Evolutionary conservation across 1,140 invertebrate genomes (phyloP).

Genomic region (Oreohelix idahoensis): DNA sequence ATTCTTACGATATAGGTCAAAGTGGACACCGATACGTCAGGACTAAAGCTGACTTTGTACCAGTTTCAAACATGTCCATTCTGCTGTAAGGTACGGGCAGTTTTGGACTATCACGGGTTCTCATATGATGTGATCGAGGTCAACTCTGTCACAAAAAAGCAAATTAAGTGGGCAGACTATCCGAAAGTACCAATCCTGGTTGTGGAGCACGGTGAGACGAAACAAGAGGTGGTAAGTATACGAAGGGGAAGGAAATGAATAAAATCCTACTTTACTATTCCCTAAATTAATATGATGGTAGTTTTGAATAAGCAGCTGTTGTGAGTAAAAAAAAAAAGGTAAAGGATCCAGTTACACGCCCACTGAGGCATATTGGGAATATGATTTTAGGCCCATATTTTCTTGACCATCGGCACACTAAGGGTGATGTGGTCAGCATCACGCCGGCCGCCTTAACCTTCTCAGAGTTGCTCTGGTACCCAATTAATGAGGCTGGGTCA

Average conservation of each 20-base stretch:
- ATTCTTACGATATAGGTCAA: slow-evolving; percentile 74
- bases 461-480: too few relatives aligned
- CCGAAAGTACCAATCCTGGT: slow-evolving; percentile 97
- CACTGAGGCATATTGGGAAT: too few relatives aligned
- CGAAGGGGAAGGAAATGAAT: background rate
- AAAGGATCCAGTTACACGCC: too few relatives aligned
- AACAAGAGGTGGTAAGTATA: slow-evolving; percentile 61
- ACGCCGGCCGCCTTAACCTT: too few relatives aligned
- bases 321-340: too few relatives aligned
- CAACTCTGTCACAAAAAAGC: slow-evolving; percentile 90
- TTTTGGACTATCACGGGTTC: slow-evolving; percentile 93
- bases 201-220: slow-evolving; percentile 80
- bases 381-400: too few relatives aligned
- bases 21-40: slow-evolving; percentile 77
- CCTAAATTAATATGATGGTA: too few relatives aligned
- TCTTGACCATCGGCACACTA: too few relatives aligned
- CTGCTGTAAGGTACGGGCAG: slow-evolving; percentile 95
- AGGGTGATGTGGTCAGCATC: too few relatives aligned
- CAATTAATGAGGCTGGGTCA: too few relatives aligned
- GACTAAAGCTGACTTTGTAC: slow-evolving; percentile 89
- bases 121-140: slow-evolving; percentile 98
- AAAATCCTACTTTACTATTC: too few relatives aligned
- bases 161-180: slow-evolving; percentile 94
- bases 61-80: slow-evolving; percentile 99
- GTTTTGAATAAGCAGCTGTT: too few relatives aligned